Conservation (phyloP, 2,797 vertebrate genomes). For the Merluccius polli region DNA sequence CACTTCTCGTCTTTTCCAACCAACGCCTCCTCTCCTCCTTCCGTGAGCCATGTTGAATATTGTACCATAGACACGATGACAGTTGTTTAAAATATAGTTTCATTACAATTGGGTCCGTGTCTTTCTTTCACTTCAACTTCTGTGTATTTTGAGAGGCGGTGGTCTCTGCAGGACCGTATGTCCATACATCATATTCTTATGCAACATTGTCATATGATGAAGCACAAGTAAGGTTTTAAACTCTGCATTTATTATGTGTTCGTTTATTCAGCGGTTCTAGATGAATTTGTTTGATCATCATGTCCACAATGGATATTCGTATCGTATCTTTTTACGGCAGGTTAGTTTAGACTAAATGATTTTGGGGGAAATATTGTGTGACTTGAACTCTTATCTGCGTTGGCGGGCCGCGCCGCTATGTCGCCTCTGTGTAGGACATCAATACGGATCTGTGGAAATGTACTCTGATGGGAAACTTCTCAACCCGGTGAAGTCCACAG, state of each 20-base stretch:
- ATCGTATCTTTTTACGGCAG: not conserved
- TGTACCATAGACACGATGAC: conserved; percentile 80
- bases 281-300: not conserved
- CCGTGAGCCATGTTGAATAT: conserved; percentile 83
- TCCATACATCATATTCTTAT: not conserved
- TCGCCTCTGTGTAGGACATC: not conserved
- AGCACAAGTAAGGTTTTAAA: not conserved
- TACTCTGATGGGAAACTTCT: too few species aligned
- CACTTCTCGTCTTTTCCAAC: conserved; percentile 51
- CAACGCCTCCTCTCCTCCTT: conserved; percentile 71
- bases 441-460: not conserved
- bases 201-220: not conserved
- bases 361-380: not conserved
- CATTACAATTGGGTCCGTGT: conserved; percentile 56
- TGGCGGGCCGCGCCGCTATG: not conserved
- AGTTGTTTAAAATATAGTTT: conserved; percentile 86
- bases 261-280: not conserved
- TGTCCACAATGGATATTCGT: not conserved
- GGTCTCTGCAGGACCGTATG: not conserved
- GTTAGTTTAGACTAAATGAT: not conserved
- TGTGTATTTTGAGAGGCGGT: not conserved
- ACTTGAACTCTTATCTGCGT: not conserved
- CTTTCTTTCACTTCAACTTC: conserved; percentile 29
- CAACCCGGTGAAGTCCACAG: not conserved
- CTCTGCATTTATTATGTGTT: not conserved